phyloP scores from a whole-genome alignment of 1,140 invertebrate genomes.

The Sycobia sp. region DNA sequence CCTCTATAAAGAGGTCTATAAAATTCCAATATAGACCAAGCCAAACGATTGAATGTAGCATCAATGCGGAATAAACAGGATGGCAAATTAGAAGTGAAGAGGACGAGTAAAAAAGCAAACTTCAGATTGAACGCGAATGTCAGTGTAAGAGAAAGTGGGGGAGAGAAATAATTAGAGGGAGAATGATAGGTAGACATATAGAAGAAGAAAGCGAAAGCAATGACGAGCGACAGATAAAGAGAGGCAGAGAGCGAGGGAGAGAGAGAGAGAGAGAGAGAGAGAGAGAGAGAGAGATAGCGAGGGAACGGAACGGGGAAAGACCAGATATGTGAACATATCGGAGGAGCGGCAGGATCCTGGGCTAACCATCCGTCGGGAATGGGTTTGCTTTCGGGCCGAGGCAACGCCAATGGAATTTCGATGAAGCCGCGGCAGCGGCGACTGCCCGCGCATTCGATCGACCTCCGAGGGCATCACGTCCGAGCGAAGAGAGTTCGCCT shows the following conservation, averaged over 20 bases:
- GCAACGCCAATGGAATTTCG: conserved; percentile 44
- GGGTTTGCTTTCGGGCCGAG: conserved; percentile 42
- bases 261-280: neutral
- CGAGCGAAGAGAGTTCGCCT: conserved; percentile 28
- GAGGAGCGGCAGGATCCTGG: neutral
- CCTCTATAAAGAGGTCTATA: too few relatives aligned
- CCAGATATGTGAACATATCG: conserved; percentile 17
- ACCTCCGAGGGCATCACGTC: conserved; percentile 25
- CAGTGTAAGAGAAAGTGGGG: too few relatives aligned
- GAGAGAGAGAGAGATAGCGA: too few relatives aligned
- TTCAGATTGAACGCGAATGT: too few relatives aligned
- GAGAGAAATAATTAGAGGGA: too few relatives aligned
- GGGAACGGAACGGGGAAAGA: neutral
- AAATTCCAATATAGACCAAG: too few relatives aligned
- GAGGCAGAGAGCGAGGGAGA: neutral
- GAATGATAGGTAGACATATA: too few relatives aligned
- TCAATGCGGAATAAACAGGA: neutral
- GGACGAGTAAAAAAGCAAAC: neutral
- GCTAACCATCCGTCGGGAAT: conserved; percentile 33
- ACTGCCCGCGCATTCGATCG: neutral
- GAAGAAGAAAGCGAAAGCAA: too few relatives aligned
- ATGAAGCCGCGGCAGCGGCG: conserved; percentile 37
- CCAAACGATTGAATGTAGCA: neutral
- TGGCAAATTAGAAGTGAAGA: neutral
- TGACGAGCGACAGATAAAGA: neutral